Conservation (phyloP, 2,797 vertebrate species). For the Pristis pectinata region DNA sequence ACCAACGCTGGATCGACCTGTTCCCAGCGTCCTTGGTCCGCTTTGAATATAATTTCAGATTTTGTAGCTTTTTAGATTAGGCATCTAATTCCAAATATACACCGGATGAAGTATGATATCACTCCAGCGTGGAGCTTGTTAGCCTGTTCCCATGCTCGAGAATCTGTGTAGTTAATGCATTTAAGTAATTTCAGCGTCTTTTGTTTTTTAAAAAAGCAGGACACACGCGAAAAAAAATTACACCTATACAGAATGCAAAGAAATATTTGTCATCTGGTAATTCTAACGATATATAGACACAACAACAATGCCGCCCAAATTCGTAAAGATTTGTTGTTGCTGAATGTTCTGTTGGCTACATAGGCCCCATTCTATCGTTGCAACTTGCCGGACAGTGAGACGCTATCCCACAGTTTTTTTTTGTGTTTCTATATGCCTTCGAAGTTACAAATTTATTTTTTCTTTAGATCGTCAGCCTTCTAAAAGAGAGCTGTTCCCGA, state of each 20-base stretch:
- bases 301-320: background rate
- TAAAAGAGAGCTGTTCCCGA: conserved; percentile 13
- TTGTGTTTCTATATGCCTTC: background rate
- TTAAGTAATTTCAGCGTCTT: background rate
- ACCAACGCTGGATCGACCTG: background rate
- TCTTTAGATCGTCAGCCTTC: background rate
- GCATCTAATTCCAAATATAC: background rate
- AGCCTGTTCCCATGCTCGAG: background rate
- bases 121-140: background rate
- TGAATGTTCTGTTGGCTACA: background rate
- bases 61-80: background rate
- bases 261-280: background rate
- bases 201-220: no score
- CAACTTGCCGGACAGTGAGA: conserved; percentile 41
- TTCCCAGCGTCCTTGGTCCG: background rate
- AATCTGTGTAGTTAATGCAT: no score
- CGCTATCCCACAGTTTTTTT: conserved; percentile 36
- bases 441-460: background rate
- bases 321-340: background rate
- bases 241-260: background rate
- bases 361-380: conserved; percentile 36
- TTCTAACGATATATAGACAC: background rate
- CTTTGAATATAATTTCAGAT: background rate
- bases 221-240: background rate
- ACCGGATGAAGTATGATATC: background rate